Conservation (phyloP, 2,113 vertebrate species). For the Macrotis lagotis region DNA sequence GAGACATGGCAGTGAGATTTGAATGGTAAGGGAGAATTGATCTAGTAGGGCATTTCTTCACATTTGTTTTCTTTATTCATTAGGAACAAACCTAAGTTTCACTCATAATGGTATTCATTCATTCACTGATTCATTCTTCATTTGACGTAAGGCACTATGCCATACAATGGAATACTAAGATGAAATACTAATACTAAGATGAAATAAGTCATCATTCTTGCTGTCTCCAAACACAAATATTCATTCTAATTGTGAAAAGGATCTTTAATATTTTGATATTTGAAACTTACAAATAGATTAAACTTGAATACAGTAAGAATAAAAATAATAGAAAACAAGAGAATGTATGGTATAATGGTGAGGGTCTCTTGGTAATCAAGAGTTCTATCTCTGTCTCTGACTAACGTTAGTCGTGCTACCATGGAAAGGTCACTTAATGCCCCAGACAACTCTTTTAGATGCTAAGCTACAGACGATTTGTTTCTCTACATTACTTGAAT, state of each 20-base stretch:
- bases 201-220: background rate
- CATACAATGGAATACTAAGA: background rate
- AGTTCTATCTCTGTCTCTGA: background rate
- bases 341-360: background rate
- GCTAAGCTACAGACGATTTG: background rate
- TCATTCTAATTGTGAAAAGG: background rate
- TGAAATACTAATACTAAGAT: conserved; percentile 5
- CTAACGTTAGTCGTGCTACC: background rate
- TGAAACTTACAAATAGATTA: background rate
- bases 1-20: background rate
- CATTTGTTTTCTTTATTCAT: background rate
- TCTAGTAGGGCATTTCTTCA: background rate
- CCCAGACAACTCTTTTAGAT: background rate
- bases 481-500: background rate
- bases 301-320: background rate
- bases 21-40: background rate
- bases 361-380: background rate
- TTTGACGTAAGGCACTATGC: background rate
- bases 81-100: background rate
- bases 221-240: background rate
- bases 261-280: background rate
- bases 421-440: too few relatives aligned
- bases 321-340: background rate
- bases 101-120: conserved; percentile 8
- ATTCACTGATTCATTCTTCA: background rate